These are phyloP conservation scores for Zaprionus obscuricornis DNA, from an alignment of 2,888 invertebrate genomes.

Conservation along the genomic window DNA sequence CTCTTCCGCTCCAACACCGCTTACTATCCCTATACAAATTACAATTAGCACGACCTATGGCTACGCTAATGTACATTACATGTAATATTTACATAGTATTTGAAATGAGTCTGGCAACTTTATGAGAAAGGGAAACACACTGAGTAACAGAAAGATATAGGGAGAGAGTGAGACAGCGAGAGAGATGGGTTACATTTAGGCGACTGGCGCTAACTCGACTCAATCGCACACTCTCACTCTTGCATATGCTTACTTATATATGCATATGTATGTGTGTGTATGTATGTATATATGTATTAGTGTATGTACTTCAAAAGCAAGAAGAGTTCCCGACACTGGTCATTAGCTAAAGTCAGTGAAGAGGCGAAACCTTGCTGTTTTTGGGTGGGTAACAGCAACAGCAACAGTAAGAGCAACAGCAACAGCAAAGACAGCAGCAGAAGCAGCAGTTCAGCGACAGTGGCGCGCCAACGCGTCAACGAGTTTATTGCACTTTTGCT, in stretches of 20 bases:
- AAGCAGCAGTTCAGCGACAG: conserved; percentile 1
- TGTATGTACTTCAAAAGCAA: conserved; percentile 51
- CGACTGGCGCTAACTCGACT: conserved; percentile 36
- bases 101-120: conserved; percentile 34
- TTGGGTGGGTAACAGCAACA: conserved; percentile 20
- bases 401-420: too few species aligned
- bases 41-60: conserved; percentile 41
- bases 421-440: too few species aligned
- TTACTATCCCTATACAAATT: too few species aligned
- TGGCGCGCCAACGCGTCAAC: conserved; percentile 39
- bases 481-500: conserved; percentile 73
- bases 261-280: conserved; percentile 4
- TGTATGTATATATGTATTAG: background rate
- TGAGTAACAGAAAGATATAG: too few species aligned
- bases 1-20: background rate
- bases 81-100: too few species aligned
- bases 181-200: conserved; percentile 29
- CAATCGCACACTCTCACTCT: conserved; percentile 30
- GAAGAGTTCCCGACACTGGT: conserved; percentile 53
- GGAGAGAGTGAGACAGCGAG: too few species aligned
- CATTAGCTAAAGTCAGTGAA: conserved; percentile 45
- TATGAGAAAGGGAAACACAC: conserved; percentile 13
- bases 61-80: too few species aligned
- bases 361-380: conserved; percentile 20
- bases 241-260: conserved; percentile 17